Base-by-base conservation (phyloP, 2,113 vertebrate genomes). In the Nasalis larvatus region DNA sequence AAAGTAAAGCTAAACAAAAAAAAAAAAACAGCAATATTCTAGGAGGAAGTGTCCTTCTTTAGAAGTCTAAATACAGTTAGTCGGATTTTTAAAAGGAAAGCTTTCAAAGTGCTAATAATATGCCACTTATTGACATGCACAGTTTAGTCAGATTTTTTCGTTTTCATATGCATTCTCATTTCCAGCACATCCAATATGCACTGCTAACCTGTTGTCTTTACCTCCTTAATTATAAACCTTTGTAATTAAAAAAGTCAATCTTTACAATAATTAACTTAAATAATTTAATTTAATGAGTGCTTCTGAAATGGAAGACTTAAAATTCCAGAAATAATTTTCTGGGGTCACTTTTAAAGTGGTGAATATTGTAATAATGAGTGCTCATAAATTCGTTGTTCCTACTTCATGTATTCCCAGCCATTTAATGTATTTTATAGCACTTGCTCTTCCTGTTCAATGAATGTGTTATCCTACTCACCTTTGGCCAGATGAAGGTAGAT, bases 71-170 rank as follows among this genome's bases (percentile, higher is more conserved):
- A 96, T 96, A 93, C 88, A 94, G 42, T 76, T 89, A 90, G 93
- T 40, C 91, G 69, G 58, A 74, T 98, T 98, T 97, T 74, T 73
- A 97, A 96, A 96, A 93, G 73, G 68, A 60, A 66, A 97, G 14
- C 6, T 95, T 91, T 95, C 84, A 96, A 98, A 98, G 95, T 80
- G 97, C 3, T 98, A 98, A 98, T 95, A 86, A 91, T 56, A 81
- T 96, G 81, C 94, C 58, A 83, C 37, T 3, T 97, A 97, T 83
- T 94, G 89, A 66, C 97, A 97, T 47, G 92, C 92, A 97, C 77
- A 94, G 86, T 93, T 92, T 95, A 84, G 20, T 86, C 54, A 25
- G 45, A 97, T 88, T 76, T 95, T 97, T 97, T 90, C 90, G 80
- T 95, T 98, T 94, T 96, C 66, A 71, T 93, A 91, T 18, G 23